A percentile compares a stretch with the other conserved stretches of the same genome.
Evolutionary conservation across 2,797 vertebrate genomes (phyloP).

Genomic region (Parambassis ranga): DNA sequence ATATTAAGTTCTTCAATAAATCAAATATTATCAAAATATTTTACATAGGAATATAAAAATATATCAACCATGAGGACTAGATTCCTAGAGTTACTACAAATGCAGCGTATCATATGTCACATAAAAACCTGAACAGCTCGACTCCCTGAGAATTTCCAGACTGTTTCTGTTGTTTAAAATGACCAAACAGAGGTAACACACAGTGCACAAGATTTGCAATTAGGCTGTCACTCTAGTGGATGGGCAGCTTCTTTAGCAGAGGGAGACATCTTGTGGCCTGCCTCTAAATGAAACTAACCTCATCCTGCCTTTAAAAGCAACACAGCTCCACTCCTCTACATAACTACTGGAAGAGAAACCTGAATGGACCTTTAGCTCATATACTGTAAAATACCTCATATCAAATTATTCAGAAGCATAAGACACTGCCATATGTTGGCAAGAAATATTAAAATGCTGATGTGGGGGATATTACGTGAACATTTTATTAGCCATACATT

Average conservation of each 20-base stretch:
- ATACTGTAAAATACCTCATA: slow-evolving; percentile 46
- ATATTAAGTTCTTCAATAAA: too few relatives aligned
- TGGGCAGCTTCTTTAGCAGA: slow-evolving; percentile 67
- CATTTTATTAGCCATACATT: background rate
- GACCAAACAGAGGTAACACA: slow-evolving; percentile 3
- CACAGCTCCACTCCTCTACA: slow-evolving; percentile 47
- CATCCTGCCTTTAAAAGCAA: slow-evolving; percentile 17
- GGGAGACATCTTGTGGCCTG: slow-evolving; percentile 81
- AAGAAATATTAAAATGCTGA: slow-evolving; percentile 8
- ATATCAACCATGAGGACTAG: background rate
- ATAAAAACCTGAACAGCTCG: slow-evolving; percentile 5
- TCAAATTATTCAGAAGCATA: slow-evolving; percentile 59
- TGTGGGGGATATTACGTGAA: background rate
- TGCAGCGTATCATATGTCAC: slow-evolving; percentile 14
- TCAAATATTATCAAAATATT: too few relatives aligned
- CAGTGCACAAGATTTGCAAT: slow-evolving; percentile 9
- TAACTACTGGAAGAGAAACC: slow-evolving; percentile 40
- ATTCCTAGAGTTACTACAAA: background rate
- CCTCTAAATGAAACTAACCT: slow-evolving; percentile 58
- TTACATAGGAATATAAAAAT: too few relatives aligned
- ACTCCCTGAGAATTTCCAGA: background rate
- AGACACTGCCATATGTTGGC: slow-evolving; percentile 21
- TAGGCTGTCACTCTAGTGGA: slow-evolving; percentile 32
- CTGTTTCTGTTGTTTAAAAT: slow-evolving; percentile 11
- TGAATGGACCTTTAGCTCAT: slow-evolving; percentile 48